Base-by-base conservation (phyloP, 2,888 invertebrate species). In the Syritta pipiens region DNA sequence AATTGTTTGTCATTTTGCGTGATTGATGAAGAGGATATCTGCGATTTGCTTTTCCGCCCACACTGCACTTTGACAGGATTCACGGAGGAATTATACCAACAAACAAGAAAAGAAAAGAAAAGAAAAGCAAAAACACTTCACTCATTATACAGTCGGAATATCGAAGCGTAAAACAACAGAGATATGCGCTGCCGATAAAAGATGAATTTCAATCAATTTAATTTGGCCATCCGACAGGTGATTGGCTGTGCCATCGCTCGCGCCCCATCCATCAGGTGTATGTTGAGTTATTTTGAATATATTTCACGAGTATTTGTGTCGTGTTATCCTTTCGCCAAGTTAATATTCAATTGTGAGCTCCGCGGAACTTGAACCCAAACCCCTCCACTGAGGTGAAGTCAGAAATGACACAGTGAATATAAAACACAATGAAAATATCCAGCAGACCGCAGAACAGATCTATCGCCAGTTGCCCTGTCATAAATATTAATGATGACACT, bases 1-100 rank as follows among this genome's bases (percentile, higher is more conserved):
- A 84, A 83, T 82, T 83, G 84, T 83, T 84, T 84, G 84, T 84
- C 83, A 84, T 83, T 83, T 82, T 83, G 81, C 82, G 81, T 84
- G 84, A 84, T 84, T 84, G 84, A 84, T 84, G 83, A 83, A 83
- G 77, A 44, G 28, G 6, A 59, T 49, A 81, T 82, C 81, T 82
- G 82, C 83, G 82, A 82, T 83, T 83, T 82, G 72, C 51, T 81
- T 59, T 55, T 74, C 76, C 83, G 79, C 71, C 71, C 37, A 51
- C 30, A 63, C 14, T 26, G 42, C 42, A 55, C 55, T 53, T 14
- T 51, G 32, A 1, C 49, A 37, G 24, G 22, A 7, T 30, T 42
- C 17, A 24, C 30, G 19, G 30, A 37, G 30, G 9, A 24, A 59
- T 42, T 10, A 28, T 22, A 59, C 12, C 14, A 20, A 40, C 42